These are phyloP conservation scores for Calidris pygmaea DNA, from an alignment of 2,113 vertebrate genomes.

Conservation along the genomic window DNA sequence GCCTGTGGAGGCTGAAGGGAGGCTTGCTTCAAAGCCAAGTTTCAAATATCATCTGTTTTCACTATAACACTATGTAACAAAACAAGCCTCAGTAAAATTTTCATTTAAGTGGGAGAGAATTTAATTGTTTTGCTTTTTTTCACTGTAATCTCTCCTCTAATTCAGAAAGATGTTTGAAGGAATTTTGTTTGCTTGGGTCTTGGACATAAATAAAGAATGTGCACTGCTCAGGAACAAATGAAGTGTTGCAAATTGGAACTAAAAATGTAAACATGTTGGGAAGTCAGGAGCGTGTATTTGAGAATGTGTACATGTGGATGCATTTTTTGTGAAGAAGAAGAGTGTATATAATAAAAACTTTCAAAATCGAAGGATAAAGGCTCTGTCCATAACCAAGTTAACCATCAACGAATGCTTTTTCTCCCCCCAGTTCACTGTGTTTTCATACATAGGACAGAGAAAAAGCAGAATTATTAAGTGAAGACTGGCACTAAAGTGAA, in stretches of 20 bases:
- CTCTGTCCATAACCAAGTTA: not conserved
- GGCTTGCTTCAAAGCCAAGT: constrained; percentile 34
- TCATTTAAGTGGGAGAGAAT: constrained; percentile 12
- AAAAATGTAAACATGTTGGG: not conserved
- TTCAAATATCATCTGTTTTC: constrained; percentile 66
- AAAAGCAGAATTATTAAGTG: not conserved
- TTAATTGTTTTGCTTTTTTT: constrained; percentile 23
- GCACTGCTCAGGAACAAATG: not conserved
- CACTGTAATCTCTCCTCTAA: not conserved
- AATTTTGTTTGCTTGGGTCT: constrained; percentile 26
- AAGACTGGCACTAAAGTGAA: not conserved
- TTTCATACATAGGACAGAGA: not conserved
- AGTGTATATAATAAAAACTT: not conserved
- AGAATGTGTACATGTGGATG: not conserved
- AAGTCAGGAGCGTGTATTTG: not conserved
- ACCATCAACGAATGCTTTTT: not conserved
- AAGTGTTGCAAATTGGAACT: not conserved
- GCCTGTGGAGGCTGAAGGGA: constrained; percentile 36
- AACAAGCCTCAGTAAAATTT: constrained; percentile 33
- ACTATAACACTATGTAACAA: constrained; percentile 52
- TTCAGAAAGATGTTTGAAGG: constrained; percentile 7
- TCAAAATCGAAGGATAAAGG: not conserved
- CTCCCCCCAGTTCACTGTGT: not conserved
- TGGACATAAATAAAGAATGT: not conserved
- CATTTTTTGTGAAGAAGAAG: not conserved